Percentiles rank a stretch among this genome's conserved stretches.
phyloP scores from a whole-genome alignment of 2,888 invertebrate genomes.

The Boloria selene region DNA sequence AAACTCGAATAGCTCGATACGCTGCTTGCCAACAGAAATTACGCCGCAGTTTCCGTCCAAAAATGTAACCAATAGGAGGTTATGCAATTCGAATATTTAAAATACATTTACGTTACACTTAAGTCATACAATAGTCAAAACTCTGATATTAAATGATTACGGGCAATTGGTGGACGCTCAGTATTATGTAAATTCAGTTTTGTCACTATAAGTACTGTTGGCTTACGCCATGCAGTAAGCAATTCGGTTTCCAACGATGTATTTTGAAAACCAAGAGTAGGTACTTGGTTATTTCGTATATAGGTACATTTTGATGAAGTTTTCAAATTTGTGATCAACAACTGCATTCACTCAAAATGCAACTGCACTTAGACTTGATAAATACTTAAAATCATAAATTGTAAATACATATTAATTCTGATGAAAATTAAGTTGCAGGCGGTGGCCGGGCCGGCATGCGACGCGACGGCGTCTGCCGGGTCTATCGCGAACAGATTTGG shows the following conservation, averaged over 20 bases:
- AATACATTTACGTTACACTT: constrained; percentile 51
- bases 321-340: no score
- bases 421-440: constrained; percentile 56
- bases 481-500: constrained; percentile 78
- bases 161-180: constrained; percentile 63
- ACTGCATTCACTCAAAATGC: no score
- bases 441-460: constrained; percentile 77
- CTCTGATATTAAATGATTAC: constrained; percentile 52
- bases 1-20: constrained; percentile 43
- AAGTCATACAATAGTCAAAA: constrained; percentile 65
- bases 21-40: constrained; percentile 61
- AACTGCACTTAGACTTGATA: no score
- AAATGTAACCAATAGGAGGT: constrained; percentile 47
- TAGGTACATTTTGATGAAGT: no score
- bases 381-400: constrained; percentile 31
- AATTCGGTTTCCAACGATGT: constrained; percentile 77
- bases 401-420: constrained; percentile 54
- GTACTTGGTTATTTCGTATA: no score
- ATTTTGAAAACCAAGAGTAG: constrained; percentile 71
- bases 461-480: constrained; percentile 75
- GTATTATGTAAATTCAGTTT: constrained; percentile 74
- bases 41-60: constrained; percentile 47
- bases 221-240: constrained; percentile 76
- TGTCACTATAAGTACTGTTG: constrained; percentile 66
- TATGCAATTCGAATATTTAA: constrained; percentile 45